Evolutionary conservation across 2,888 invertebrate genomes (phyloP).

Genomic region (Hypsopygia costalis): DNA sequence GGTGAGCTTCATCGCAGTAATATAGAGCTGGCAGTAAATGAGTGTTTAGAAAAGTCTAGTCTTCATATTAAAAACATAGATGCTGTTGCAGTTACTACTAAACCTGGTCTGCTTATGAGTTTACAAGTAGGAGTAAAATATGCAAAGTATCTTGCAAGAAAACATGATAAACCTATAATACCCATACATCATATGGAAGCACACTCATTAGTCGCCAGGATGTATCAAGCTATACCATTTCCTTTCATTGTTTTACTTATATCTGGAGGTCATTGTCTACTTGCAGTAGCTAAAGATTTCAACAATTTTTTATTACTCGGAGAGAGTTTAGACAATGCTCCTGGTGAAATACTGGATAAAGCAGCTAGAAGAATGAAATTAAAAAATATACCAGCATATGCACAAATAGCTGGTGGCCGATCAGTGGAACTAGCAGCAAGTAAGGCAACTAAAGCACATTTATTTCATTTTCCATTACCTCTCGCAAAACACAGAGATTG

Average conservation of each 20-base stretch:
- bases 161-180: slow-evolving; percentile 89
- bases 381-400: slow-evolving; percentile 86
- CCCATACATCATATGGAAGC: slow-evolving; percentile 99
- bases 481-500: slow-evolving; percentile 86
- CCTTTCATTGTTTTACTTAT: slow-evolving; percentile 94
- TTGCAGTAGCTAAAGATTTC: slow-evolving; percentile 87
- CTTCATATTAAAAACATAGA: slow-evolving; percentile 84
- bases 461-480: slow-evolving; percentile 85
- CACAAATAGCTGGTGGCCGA: slow-evolving; percentile 88
- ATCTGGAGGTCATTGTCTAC: slow-evolving; percentile 95
- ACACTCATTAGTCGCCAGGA: slow-evolving; percentile 94
- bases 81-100: slow-evolving; percentile 95
- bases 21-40: slow-evolving; percentile 86
- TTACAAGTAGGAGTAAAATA: slow-evolving; percentile 90
- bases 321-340: slow-evolving; percentile 89
- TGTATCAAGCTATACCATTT: slow-evolving; percentile 86
- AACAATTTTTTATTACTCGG: slow-evolving; percentile 91
- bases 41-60: slow-evolving; percentile 82
- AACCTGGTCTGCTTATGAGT: slow-evolving; percentile 91
- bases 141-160: slow-evolving; percentile 87
- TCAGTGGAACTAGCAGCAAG: slow-evolving; percentile 92
- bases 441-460: slow-evolving; percentile 81
- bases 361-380: slow-evolving; percentile 92
- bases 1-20: slow-evolving; percentile 88
- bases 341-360: slow-evolving; percentile 97